A percentile compares a stretch with the other conserved stretches of the same genome.
Evolutionary conservation across 2,797 vertebrate genomes (phyloP).

Genomic region (Acropternis orthonyx): DNA sequence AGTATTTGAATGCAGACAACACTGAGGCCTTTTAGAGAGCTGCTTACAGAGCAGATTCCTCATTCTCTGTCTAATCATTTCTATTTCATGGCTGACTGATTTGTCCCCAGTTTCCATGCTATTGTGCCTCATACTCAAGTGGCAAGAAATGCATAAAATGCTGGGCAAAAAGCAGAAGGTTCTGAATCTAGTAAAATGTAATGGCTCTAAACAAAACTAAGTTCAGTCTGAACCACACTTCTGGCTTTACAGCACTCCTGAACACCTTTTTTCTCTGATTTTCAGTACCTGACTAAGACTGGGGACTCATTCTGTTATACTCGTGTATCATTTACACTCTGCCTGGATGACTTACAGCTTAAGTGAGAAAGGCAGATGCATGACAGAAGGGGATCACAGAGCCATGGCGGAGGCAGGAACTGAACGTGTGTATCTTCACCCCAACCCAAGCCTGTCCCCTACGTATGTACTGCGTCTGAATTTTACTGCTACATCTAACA

Average conservation of each 20-base stretch:
- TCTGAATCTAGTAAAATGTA: background rate
- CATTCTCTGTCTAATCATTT: slow-evolving; percentile 54
- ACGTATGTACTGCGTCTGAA: background rate
- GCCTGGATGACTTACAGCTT: background rate
- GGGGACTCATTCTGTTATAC: background rate
- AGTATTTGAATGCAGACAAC: slow-evolving; percentile 42
- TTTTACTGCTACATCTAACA: background rate
- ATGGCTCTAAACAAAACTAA: background rate
- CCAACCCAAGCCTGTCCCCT: background rate
- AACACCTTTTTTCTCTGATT: background rate
- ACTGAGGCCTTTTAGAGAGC: slow-evolving; percentile 57
- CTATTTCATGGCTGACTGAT: slow-evolving; percentile 60
- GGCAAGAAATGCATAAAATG: slow-evolving; percentile 40
- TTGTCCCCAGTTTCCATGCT: slow-evolving; percentile 44
- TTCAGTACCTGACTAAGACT: background rate
- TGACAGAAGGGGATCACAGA: background rate
- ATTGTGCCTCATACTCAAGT: slow-evolving; percentile 18
- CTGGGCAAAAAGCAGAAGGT: background rate
- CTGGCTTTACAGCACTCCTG: background rate
- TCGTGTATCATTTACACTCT: background rate
- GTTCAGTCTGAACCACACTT: background rate
- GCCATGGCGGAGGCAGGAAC: background rate
- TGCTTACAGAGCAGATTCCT: slow-evolving; percentile 64
- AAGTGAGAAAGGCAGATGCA: background rate
- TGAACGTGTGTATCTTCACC: background rate